Base-by-base conservation (phyloP, 2,888 invertebrate genomes). In the Cheilosia vernalis region DNA sequence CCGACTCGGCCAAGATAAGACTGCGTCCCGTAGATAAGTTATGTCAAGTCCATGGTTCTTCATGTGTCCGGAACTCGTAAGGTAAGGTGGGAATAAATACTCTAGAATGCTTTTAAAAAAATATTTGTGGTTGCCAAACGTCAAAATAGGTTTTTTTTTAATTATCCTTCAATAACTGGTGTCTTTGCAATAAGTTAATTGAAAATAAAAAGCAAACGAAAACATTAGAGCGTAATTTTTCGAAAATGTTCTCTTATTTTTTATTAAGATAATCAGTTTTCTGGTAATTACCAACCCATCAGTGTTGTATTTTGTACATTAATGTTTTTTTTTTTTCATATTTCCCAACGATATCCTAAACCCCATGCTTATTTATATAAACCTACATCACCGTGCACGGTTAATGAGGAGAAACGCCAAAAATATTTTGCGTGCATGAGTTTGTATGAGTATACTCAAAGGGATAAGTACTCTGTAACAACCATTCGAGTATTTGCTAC, bases 401-500 rank as follows among this genome's bases (percentile, higher is more conserved):
- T 42, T 42, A 6, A 42, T n/a, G 15, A 9, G 17, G 9, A 27
- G 24, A 47, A 17, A 17, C 27, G 30, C 5, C 17, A 47, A 30
- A 47, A 30, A 47, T 44, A 17, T 15, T 13, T 13, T 27, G 9
- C 9, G 42, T 42, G 9, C 13, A 13, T 27, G 44, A 3, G 33
- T 55, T 10, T 55, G 58, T 40, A 15, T 58, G 37, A 33, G 24
- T 51, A 27, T 27, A 51, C 15, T 51, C 21, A 21, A 64, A 64
- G 37, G 64, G 37, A 49, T 64, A 64, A 64, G 21, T 51, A 37
- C 33, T 30, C 37, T 9, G 13, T 17, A 27, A 9, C 19, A 5
- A 21, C 15, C 19, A 37, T 37, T 47, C 27, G 15, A 61, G 27
- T 47, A 58, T 58, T 55, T 63, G 9, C 73, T 44, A 55, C 55